Base-by-base conservation (phyloP, 2,888 invertebrate species). In the Agriopis marginaria region DNA sequence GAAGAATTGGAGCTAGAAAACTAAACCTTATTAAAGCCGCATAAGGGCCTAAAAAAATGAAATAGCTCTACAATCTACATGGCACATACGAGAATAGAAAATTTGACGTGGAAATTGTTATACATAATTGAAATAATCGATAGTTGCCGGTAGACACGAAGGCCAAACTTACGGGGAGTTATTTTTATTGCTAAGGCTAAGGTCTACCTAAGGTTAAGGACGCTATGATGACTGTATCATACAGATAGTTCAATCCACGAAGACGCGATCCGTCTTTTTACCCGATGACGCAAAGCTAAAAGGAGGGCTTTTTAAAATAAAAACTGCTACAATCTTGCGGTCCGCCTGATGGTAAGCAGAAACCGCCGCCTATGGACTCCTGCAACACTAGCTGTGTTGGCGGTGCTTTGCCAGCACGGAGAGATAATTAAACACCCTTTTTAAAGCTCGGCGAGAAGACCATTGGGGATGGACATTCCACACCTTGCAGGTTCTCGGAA, bases 91-190 rank as follows among this genome's bases (percentile, higher is more conserved):
- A 42, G 40, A 63, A 68, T 17, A 63, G 65, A 51, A 68, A 58
- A 39, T 58, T 58, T 23, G 56, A 56, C 42, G 61, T 62, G 23
- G 44, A 42, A 39, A 14, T 50, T 49, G 50, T 65, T 56, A 61
- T 64, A 64, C 42, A 64, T 55, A 7, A 56, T 61, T 54, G 40
- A 62, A 65, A 56, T 56, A 65, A 65, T 69, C 69, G 56, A 69
- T 65, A 40, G 47, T 14, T 42, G 23, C 8, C 51, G 39, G 45
- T 44, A 42, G 47, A n/a, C 12, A 60, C 61, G 55, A 64, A 61
- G 69, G 69, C 14, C 49, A 47, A 32, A 51, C n/a, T 39, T 40
- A 49, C 54, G 68, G 32, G 44, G 7, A n/a, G 58, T 51, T 55
- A n/a, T 60, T 47, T 63, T 67, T 47, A 59, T 67, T 54, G 63